These are phyloP conservation scores for Drosophila formosana DNA, from an alignment of 2,888 invertebrate genomes.

Conservation along the genomic window DNA sequence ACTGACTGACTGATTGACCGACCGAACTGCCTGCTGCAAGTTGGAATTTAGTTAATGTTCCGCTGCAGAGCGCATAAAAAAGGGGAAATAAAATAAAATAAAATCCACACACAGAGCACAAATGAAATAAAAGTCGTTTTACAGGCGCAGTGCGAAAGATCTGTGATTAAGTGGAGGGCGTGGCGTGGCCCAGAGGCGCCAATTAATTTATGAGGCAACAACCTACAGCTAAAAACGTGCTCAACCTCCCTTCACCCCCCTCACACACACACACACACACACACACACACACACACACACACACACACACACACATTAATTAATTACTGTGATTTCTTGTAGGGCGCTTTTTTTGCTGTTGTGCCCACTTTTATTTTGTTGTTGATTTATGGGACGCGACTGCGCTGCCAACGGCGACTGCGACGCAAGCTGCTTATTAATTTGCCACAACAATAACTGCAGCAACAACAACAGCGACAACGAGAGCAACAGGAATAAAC, in stretches of 20 bases:
- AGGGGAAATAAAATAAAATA: constrained; percentile 29
- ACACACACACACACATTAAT: constrained; percentile 49
- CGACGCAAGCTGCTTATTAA: constrained; percentile 64
- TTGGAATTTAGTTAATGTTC: constrained; percentile 46
- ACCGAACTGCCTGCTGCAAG: neutral
- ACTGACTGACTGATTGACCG: too few relatives aligned
- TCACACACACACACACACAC: constrained; percentile 35
- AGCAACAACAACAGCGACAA: constrained; percentile 24
- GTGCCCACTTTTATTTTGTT: constrained; percentile 10
- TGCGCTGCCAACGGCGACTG: constrained; percentile 43
- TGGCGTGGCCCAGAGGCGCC: constrained; percentile 53
- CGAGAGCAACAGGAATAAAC: constrained; percentile 20
- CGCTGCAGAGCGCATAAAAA: neutral
- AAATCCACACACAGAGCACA: constrained; percentile 15
- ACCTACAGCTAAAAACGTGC: constrained; percentile 14
- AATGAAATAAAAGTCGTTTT: constrained; percentile 38
- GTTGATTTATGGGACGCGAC: constrained; percentile 65
- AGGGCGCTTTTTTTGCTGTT: constrained; percentile 43
- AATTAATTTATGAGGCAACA: constrained; percentile 63
- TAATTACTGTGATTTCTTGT: constrained; percentile 76
- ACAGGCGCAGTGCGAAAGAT: constrained; percentile 42
- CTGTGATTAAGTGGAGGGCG: constrained; percentile 50
- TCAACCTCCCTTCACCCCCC: neutral
- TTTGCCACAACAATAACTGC: constrained; percentile 64
- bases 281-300: constrained; percentile 35